Evolutionary conservation across 1,140 invertebrate genomes (phyloP), one percentile per base, ranked within the genome.

Genomic region (Drosophila nebulosa): DNA sequence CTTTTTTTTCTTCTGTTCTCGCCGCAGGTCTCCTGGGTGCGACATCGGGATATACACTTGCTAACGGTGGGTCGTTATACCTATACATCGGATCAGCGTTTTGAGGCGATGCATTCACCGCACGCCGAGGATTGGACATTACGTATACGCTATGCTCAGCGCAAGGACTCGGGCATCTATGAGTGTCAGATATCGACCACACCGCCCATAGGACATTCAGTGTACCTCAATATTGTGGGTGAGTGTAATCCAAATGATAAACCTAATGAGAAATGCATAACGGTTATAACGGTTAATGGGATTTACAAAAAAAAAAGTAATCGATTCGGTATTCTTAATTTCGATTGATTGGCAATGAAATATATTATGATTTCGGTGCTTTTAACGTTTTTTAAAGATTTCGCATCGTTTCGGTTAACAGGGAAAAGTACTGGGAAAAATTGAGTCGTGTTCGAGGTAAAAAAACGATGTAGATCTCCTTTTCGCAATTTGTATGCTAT

Each of bases 181-280:
- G 96, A 97, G 91, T 97, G 97, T 81, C 96, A 97, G 91, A 96
- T 98, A 83, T 96, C 95, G 68, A 97, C 96, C 5, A 97, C 96
- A 4, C 96, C 96, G 26, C 96, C 96, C 22, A 95, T 96, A 22
- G 96, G 96, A 52, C 95, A 96, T 85, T 94, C 94, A 7, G 93
- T 97, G 42, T 94, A 93, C 84, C 93, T 97, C 14, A 95, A 94
- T 70, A 95, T 97, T 75, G 95, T 97, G 27, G 96, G 96, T 97
- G 91, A 96, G 95, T 94, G 22, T 22, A 3, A 4, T n/a, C n/a
- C n/a, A n/a, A n/a, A n/a, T n/a, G n/a, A n/a, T n/a, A 5, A 32
- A 32, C 4, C 9, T 12, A 32, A 4, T 6, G 9, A 32, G 10
- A 32, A 32, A 32, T 10, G 2, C 24, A 24, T 24, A 24, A 24